Evolutionary conservation across 2,888 invertebrate genomes (phyloP).

Genomic region (Didymodactylos carnosus): DNA sequence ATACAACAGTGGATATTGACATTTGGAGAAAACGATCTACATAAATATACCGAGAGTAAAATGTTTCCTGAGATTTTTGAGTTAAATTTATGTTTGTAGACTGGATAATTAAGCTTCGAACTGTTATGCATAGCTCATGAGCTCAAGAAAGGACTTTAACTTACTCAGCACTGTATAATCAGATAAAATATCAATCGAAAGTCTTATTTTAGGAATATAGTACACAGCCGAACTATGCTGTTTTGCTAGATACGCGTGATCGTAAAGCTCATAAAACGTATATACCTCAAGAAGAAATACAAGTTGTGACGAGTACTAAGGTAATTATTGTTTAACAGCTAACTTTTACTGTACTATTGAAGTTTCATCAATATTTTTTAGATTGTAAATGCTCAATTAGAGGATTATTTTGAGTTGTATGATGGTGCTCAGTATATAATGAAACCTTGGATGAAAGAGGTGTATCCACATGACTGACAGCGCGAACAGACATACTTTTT

Average conservation of each 20-base stretch:
- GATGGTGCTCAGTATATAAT: constrained; percentile 38
- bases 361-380: constrained; percentile 18
- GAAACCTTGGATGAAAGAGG: constrained; percentile 31
- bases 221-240: constrained; percentile 37
- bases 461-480: constrained; percentile 35
- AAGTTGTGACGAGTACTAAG: constrained; percentile 24
- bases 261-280: constrained; percentile 36
- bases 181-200: too few species aligned
- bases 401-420: constrained; percentile 35
- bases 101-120: too few species aligned
- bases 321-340: constrained; percentile 18
- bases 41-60: too few species aligned
- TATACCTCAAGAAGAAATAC: constrained; percentile 35
- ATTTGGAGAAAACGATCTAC: too few species aligned
- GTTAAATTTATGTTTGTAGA: too few species aligned
- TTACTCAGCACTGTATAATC: too few species aligned
- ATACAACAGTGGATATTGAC: too few species aligned
- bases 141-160: too few species aligned
- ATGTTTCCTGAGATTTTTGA: too few species aligned
- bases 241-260: constrained; percentile 39
- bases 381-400: constrained; percentile 33
- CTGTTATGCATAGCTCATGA: too few species aligned
- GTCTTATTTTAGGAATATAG: constrained; percentile 30
- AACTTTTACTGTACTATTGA: not conserved
- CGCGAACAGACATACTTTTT: not conserved